phyloP scores from a whole-genome alignment of 2,888 invertebrate genomes.

The Drosophila planitibia region DNA sequence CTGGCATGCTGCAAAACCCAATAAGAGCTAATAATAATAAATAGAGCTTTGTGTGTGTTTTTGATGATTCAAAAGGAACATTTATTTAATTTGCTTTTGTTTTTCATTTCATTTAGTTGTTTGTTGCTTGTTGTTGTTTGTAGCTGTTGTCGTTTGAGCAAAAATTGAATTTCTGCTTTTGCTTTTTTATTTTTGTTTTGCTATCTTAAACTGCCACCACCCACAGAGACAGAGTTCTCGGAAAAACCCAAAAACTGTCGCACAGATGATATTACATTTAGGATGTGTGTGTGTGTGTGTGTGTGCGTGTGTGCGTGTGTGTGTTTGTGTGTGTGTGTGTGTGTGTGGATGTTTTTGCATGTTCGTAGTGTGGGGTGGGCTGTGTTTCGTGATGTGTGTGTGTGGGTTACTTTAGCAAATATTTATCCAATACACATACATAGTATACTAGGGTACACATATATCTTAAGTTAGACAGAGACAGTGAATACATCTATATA shows the following conservation, averaged over 20 bases:
- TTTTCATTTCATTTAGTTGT: slow-evolving; percentile 45
- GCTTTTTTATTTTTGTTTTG: slow-evolving; percentile 19
- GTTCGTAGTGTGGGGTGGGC: slow-evolving; percentile 21
- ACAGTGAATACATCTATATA: slow-evolving; percentile 75
- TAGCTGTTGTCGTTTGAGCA: slow-evolving; percentile 49
- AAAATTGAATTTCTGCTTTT: slow-evolving; percentile 75
- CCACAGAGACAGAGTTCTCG: slow-evolving; percentile 46
- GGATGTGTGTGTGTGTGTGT: slow-evolving; percentile 16
- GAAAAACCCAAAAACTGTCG: slow-evolving; percentile 52
- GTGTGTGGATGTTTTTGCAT: slow-evolving; percentile 26
- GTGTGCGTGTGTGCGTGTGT: slow-evolving; percentile 13
- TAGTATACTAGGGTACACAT: slow-evolving; percentile 60
- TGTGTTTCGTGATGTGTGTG: slow-evolving; percentile 13
- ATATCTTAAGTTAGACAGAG: slow-evolving; percentile 77
- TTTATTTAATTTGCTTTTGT: slow-evolving; percentile 78
- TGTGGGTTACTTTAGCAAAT: slow-evolving; percentile 60
- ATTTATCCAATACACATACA: slow-evolving; percentile 73
- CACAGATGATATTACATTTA: slow-evolving; percentile 44
- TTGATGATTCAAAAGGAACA: slow-evolving; percentile 81
- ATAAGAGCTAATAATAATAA: slow-evolving; percentile 45
- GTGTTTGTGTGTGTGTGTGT: slow-evolving; percentile 14
- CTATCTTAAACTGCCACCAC: slow-evolving; percentile 54
- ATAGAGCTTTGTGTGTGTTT: slow-evolving; percentile 52
- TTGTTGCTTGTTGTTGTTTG: slow-evolving; percentile 18
- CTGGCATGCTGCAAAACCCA: slow-evolving; percentile 11